phyloP scores from a whole-genome alignment of 2,888 invertebrate species.

The Tachina lurida region DNA sequence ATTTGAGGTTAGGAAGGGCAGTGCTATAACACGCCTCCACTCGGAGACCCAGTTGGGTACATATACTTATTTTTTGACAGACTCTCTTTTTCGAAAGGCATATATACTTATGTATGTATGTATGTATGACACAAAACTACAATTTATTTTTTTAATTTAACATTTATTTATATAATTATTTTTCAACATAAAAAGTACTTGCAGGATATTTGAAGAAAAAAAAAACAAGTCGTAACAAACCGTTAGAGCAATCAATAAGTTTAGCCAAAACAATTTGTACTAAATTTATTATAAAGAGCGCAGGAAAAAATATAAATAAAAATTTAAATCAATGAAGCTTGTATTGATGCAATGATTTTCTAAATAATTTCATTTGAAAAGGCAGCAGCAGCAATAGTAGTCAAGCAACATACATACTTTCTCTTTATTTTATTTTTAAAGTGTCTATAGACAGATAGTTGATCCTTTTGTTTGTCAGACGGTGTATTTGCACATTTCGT shows the following conservation, averaged over 20 bases:
- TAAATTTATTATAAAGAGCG: neutral
- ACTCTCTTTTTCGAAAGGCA: too few species aligned
- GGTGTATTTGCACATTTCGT: neutral
- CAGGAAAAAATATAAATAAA: conserved; percentile 17
- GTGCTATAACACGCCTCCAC: too few species aligned
- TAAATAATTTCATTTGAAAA: conserved; percentile 63
- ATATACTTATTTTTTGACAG: too few species aligned
- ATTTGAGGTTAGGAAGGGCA: neutral
- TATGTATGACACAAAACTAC: too few species aligned
- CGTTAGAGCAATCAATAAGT: neutral
- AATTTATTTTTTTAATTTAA: too few species aligned
- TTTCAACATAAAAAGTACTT: neutral
- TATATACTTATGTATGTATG: too few species aligned
- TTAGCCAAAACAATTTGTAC: neutral
- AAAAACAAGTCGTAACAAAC: neutral
- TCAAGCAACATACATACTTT: conserved; percentile 39
- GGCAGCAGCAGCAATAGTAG: conserved; percentile 14
- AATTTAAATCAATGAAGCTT: conserved; percentile 55
- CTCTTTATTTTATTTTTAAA: conserved; percentile 10
- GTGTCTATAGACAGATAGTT: conserved; percentile 1
- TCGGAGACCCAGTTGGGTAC: too few species aligned
- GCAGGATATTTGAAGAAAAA: neutral
- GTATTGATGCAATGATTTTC: conserved; percentile 58
- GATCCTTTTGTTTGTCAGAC: conserved; percentile 30
- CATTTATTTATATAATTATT: too few species aligned